Base-by-base conservation (phyloP, 2,888 invertebrate species). In the Ophion ellenae region DNA sequence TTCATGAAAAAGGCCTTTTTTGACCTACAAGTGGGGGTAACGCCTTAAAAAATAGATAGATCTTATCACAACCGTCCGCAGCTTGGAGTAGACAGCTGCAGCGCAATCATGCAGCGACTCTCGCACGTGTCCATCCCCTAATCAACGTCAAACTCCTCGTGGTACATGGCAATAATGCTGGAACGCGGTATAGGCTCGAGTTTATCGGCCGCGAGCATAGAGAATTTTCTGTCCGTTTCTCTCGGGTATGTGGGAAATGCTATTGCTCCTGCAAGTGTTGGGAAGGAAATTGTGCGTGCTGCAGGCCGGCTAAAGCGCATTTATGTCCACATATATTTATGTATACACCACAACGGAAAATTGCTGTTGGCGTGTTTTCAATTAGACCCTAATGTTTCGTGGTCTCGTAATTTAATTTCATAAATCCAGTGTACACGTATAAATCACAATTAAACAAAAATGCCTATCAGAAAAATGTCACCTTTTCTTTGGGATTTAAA, bases 221-320 rank as follows among this genome's bases (percentile, higher is more conserved):
- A 28, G 24, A 53, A 28, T 17, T 73, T 81, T 57, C 11, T 17
- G 47, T 59, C 28, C 28, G 32, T 77, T 59, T 14, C 5, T 28
- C 66, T 59, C 59, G 71, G 59, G 11, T 73, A 76, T 64, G 71
- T 17, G 28, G 70, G 28, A n/a, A 57, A 57, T 14, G 76, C 70
- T 40, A 11, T 53, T 32, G 61, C n/a, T 53, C 64, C 77, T 73
- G 20, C 71, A 59, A 57, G 28, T 45, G 57, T 66, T 76, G 70
- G 5, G 20, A 71, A 57, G 45, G 59, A 32, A 82, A 71, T 73
- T 40, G 40, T 71, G 71, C 66, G 17, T 82, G 66, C 40, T 59
- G 24, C 71, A 71, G 40, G 10, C 40, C 53, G 6, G 40, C n/a
- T 9, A 36, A 20, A 45, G 28, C 28, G 6, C 63, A 69, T 69